A percentile compares a stretch with the other conserved stretches of the same genome.
Evolutionary conservation across 2,113 vertebrate genomes (phyloP).

Genomic region (Pogonocichla stellata): DNA sequence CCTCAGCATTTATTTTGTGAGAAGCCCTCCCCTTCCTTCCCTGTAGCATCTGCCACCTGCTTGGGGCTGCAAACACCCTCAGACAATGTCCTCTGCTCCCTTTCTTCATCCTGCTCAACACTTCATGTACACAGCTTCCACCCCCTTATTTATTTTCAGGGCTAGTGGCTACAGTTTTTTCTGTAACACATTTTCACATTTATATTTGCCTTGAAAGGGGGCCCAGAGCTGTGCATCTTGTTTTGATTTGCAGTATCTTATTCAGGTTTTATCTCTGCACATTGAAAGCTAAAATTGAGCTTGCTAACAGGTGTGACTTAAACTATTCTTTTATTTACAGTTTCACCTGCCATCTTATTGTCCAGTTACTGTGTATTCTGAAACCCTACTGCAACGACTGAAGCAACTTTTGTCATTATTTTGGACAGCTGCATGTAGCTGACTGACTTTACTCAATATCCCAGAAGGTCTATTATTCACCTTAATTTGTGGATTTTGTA

Average conservation of each 20-base stretch:
- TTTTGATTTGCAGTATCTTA: not conserved
- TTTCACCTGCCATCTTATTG: not conserved
- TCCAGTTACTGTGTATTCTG: not conserved
- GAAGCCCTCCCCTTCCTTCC: not conserved
- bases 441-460: not conserved
- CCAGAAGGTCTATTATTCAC: not conserved
- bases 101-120: not conserved
- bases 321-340: not conserved
- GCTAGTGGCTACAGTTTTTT: not conserved
- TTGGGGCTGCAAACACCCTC: not conserved
- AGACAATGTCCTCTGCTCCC: not conserved
- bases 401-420: not conserved
- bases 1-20: not conserved
- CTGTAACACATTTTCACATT: not conserved
- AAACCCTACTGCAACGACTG: not conserved
- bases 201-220: not conserved
- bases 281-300: not conserved
- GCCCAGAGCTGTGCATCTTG: not conserved
- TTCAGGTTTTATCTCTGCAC: not conserved
- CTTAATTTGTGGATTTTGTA: not conserved
- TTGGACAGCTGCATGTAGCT: not conserved
- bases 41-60: not conserved
- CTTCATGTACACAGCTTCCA: not conserved
- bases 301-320: not conserved
- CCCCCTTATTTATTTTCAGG: not conserved